These are phyloP conservation scores for Borostomias antarcticus DNA, from an alignment of 2,797 vertebrate species.

Conservation along the genomic window DNA sequence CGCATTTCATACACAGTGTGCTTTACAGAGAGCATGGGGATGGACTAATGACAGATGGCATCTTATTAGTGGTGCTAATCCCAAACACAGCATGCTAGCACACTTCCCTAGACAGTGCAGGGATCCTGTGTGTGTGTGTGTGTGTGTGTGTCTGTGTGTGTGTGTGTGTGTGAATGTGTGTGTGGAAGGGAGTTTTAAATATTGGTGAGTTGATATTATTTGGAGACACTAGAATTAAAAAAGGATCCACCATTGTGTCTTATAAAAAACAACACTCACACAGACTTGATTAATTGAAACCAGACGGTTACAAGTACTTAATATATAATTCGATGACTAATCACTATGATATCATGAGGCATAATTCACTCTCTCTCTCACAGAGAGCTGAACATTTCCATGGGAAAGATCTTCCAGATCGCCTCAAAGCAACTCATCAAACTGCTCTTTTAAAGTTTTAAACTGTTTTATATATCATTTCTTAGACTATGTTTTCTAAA, in stretches of 20 bases:
- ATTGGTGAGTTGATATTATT: not conserved
- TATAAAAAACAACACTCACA: not conserved
- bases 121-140: slow-evolving; percentile 1
- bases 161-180: not conserved
- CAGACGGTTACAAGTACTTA: not conserved
- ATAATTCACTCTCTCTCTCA: too few relatives aligned
- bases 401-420: too few relatives aligned
- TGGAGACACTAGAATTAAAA: not conserved
- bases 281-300: not conserved
- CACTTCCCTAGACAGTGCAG: not conserved
- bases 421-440: too few relatives aligned
- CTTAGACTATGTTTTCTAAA: too few relatives aligned
- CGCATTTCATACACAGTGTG: too few relatives aligned
- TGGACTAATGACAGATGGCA: not conserved
- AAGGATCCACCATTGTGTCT: not conserved
- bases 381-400: too few relatives aligned
- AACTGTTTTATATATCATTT: too few relatives aligned
- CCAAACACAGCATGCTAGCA: not conserved
- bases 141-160: slow-evolving; percentile 4
- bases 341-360: too few relatives aligned
- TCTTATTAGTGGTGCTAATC: not conserved
- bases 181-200: not conserved
- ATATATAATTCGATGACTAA: too few relatives aligned
- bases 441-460: too few relatives aligned
- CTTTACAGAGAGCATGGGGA: too few relatives aligned